These are phyloP conservation scores for Caenorhabditis sinica DNA, from an alignment of 2,888 invertebrate species.

Conservation along the genomic window DNA sequence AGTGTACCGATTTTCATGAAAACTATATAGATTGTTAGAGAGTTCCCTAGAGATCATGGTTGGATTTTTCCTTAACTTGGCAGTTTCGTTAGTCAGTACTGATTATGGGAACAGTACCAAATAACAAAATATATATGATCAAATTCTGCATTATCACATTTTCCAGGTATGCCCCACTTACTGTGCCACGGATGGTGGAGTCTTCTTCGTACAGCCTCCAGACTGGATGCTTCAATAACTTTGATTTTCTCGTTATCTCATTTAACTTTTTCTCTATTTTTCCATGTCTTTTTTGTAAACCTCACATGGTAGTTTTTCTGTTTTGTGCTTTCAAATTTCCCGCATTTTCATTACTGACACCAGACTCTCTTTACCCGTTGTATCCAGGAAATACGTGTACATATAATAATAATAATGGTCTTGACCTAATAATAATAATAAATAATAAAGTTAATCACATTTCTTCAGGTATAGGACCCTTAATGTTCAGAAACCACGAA, in stretches of 20 bases:
- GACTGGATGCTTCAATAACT: conserved; percentile 79
- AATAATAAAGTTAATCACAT: too few species aligned
- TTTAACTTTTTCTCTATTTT: conserved; percentile 1
- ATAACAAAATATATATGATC: too few species aligned
- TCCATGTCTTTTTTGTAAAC: neutral
- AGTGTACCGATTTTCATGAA: neutral
- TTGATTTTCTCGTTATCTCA: neutral
- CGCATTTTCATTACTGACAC: conserved; percentile 16
- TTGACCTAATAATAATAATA: neutral
- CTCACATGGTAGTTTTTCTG: neutral
- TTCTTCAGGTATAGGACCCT: too few species aligned
- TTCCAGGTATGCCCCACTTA: conserved; percentile 82
- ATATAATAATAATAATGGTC: conserved; percentile 24
- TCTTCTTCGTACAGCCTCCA: conserved; percentile 83
- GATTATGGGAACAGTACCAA: too few species aligned
- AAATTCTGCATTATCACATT: neutral
- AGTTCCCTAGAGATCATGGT: neutral
- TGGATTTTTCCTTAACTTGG: too few species aligned
- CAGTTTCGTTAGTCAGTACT: too few species aligned
- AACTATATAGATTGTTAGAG: neutral
- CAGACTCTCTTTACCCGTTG: conserved; percentile 33
- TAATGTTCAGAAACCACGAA: too few species aligned
- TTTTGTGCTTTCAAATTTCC: conserved; percentile 4
- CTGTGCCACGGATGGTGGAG: conserved; percentile 82
- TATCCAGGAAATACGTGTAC: conserved; percentile 62